Evolutionary conservation across 2,888 invertebrate species (phyloP), one percentile per base, ranked within the genome.

Genomic region (Diploptera punctata): DNA sequence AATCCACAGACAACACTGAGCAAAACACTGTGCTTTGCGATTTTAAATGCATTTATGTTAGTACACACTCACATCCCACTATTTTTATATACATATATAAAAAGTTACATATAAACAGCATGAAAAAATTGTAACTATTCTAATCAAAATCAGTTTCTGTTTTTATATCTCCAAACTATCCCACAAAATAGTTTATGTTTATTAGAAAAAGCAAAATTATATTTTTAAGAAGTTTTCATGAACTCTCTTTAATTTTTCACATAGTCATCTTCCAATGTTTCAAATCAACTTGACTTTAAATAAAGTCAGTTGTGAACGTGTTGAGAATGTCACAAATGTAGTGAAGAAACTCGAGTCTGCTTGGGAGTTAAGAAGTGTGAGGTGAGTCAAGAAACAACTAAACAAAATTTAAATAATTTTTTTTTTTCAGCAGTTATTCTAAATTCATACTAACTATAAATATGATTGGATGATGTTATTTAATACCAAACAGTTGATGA

Each of bases 161-260:
- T 57, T 24, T n/a, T 2, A 29, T 24, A 13, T 29, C 57, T n/a
- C 57, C 57, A 9, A 29, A 57, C 57, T 24, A 24, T 29, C 57
- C n/a, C 57, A 29, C n/a, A 57, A 57, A 57, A 57, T 57, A 31
- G n/a, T 57, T 13, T 57, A 16, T 47, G n/a, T 7, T 52, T 13
- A 9, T 24, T 13, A 38, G 13, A 9, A 24, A 52, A 19, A 52
- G 10, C 24, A 10, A 49, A n/a, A 3, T 5, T 52, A 19, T 52
- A 13, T 21, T 24, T 18, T 18, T 13, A 21, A 24, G 9, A 52
- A 52, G 24, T 24, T 13, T 52, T 24, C 52, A 52, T 10, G 21
- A 21, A 18, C 13, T 24, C 24, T 52, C 38, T 13, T 52, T 9
- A 19, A 52, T 24, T 18, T 24, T 52, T 19, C 52, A 52, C n/a